Conservation (phyloP, 2,113 vertebrate species). For the Saccopteryx leptura region DNA sequence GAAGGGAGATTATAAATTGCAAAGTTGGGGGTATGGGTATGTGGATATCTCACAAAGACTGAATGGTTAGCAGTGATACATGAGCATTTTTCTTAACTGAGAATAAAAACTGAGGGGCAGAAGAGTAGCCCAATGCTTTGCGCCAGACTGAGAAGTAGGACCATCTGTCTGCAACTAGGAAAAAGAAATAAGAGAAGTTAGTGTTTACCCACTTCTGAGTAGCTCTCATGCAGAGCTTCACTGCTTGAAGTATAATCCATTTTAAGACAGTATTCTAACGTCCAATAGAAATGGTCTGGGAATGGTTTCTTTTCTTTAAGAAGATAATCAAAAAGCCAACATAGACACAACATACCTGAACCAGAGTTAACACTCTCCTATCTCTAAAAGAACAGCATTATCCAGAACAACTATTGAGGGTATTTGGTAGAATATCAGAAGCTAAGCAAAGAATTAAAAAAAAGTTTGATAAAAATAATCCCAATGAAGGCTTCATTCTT, state of each 20-base stretch:
- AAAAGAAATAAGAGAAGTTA: neutral
- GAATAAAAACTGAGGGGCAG: neutral
- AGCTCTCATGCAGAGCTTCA: neutral
- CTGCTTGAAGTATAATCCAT: neutral
- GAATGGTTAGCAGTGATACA: neutral
- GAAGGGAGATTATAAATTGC: neutral
- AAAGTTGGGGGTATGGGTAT: neutral
- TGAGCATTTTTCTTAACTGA: constrained; percentile 12
- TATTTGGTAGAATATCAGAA: neutral
- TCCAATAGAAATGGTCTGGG: neutral
- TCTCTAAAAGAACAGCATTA: neutral
- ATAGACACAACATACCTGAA: neutral
- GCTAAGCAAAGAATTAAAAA: neutral
- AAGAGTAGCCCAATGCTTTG: neutral
- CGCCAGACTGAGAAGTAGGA: neutral
- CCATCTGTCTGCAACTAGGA: neutral
- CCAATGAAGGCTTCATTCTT: neutral
- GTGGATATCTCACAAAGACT: neutral
- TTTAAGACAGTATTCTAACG: constrained; percentile 50
- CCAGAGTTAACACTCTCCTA: constrained; percentile 2
- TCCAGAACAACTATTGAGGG: neutral
- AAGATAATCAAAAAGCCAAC: constrained; percentile 17
- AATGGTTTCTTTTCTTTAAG: neutral
- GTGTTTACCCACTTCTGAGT: neutral
- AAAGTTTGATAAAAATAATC: neutral